Percentiles rank a stretch among this genome's conserved stretches.
Evolutionary conservation across 2,113 vertebrate species (phyloP).

Genomic region (Muntiacus reevesi): DNA sequence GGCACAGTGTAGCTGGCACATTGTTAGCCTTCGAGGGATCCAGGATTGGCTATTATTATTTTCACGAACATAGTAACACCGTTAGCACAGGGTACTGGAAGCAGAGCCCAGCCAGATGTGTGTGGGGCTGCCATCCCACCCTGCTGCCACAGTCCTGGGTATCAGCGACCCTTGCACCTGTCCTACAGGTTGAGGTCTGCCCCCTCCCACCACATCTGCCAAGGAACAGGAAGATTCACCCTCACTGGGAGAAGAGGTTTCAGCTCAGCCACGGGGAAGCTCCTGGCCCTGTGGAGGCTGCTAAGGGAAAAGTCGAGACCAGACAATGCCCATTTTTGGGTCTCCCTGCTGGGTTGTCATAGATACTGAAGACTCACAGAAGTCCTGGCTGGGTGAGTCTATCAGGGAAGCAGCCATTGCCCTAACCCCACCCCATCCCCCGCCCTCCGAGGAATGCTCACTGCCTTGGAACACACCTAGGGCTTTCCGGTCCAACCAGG

Average conservation of each 20-base stretch:
- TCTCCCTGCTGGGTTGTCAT: not conserved
- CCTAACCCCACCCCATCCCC: not conserved
- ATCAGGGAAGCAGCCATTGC: not conserved
- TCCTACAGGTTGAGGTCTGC: not conserved
- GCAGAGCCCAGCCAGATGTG: not conserved
- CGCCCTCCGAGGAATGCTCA: accelerated
- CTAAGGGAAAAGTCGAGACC: not conserved
- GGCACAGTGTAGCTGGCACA: not conserved
- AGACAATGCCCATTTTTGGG: not conserved
- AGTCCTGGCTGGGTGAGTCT: not conserved
- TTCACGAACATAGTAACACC: not conserved
- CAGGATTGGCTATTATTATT: not conserved
- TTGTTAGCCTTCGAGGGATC: not conserved
- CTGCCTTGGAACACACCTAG: not conserved
- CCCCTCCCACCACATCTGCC: not conserved
- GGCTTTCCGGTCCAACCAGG: not conserved
- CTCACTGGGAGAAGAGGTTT: not conserved
- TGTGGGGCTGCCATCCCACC: too few species aligned
- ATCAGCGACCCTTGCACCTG: not conserved
- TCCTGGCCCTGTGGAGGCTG: not conserved
- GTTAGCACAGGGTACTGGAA: not conserved
- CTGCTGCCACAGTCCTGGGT: not conserved
- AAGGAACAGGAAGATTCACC: not conserved
- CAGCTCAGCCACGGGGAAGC: not conserved
- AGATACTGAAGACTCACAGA: not conserved